Evolutionary conservation across 2,888 invertebrate genomes (phyloP).

Genomic region (Dexiosoma caninum): DNA sequence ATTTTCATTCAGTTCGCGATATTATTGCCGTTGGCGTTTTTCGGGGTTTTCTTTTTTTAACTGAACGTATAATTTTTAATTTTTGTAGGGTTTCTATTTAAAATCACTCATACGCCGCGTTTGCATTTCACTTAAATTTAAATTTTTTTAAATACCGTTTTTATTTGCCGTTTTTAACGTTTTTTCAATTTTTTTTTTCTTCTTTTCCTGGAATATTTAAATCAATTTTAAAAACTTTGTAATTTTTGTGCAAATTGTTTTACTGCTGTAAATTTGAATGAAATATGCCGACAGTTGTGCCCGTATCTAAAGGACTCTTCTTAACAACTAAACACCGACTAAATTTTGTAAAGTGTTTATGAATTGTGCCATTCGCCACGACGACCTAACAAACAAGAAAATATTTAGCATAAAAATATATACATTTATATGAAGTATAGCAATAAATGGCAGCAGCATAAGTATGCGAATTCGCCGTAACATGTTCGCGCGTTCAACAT

Average conservation of each 20-base stretch:
- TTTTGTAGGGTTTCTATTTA: background rate
- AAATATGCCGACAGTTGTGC: conserved; percentile 56
- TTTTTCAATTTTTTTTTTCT: conserved; percentile 2
- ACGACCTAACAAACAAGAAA: conserved; percentile 46
- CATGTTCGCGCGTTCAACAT: conserved; percentile 57
- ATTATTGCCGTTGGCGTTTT: no score
- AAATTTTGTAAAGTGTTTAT: conserved; percentile 74
- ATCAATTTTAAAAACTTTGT: conserved; percentile 4
- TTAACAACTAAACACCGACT: conserved; percentile 74
- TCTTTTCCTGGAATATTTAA: conserved; percentile 8
- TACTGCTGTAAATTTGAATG: conserved; percentile 4
- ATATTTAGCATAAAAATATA: conserved; percentile 31
- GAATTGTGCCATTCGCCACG: conserved; percentile 66
- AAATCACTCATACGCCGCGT: conserved; percentile 33
- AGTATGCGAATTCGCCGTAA: conserved; percentile 48
- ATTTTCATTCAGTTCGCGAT: no score
- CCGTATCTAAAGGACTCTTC: conserved; percentile 73
- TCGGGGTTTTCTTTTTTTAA: no score
- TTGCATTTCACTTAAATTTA: background rate
- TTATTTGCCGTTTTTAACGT: no score
- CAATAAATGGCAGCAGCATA: conserved; percentile 45
- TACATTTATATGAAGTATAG: conserved; percentile 42
- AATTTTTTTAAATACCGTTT: background rate
- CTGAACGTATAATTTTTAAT: conserved; percentile 24
- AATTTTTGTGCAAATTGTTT: conserved; percentile 5